phyloP scores from a whole-genome alignment of 2,797 vertebrate species.

The Lacerta viridis region DNA sequence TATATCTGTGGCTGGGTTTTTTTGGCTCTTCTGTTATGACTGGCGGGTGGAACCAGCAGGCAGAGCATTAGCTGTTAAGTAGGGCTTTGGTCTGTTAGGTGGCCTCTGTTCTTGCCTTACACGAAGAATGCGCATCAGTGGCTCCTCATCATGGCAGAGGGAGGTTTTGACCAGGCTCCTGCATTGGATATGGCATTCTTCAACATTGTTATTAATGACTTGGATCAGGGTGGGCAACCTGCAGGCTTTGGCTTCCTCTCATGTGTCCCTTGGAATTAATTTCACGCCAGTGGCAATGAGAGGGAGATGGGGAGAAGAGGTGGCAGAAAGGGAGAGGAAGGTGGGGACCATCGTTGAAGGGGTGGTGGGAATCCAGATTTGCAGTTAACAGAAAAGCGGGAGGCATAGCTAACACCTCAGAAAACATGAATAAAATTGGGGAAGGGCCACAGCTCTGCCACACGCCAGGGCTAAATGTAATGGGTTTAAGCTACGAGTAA shows the following conservation, averaged over 20 bases:
- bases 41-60: constrained; percentile 7
- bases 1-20: constrained; percentile 46
- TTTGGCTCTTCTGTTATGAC: constrained; percentile 28
- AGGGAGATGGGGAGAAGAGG: background rate
- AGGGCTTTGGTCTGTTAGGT: constrained; percentile 12
- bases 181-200: background rate
- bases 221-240: background rate
- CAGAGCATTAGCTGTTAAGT: background rate
- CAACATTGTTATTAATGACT: background rate
- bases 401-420: too few relatives aligned
- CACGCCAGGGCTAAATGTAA: too few relatives aligned
- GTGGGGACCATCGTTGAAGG: too few relatives aligned
- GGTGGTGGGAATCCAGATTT: too few relatives aligned
- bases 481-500: too few relatives aligned
- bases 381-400: too few relatives aligned
- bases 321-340: too few relatives aligned
- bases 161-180: background rate
- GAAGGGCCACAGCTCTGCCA: too few relatives aligned
- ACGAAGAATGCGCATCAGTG: background rate
- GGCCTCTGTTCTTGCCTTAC: background rate
- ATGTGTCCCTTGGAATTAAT: too few relatives aligned
- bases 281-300: background rate
- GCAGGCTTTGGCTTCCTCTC: background rate
- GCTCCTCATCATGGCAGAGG: background rate
- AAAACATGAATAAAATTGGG: too few relatives aligned